phyloP scores from a whole-genome alignment of 1,140 invertebrate genomes.

The Lordiphosa mommai region DNA sequence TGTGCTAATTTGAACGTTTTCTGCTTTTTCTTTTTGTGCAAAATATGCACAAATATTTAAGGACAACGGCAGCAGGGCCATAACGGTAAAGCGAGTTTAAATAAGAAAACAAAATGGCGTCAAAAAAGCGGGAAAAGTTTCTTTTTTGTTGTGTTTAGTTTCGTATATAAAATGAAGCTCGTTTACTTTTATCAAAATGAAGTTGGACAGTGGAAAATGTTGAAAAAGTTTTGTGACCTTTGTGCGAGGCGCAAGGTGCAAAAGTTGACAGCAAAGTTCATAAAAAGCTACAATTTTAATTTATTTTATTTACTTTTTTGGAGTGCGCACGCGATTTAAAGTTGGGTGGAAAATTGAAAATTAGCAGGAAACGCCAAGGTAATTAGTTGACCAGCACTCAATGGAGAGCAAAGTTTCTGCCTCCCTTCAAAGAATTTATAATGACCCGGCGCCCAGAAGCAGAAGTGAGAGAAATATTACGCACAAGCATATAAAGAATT shows the following conservation, averaged over 20 bases:
- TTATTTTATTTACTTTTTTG: conserved; percentile 43
- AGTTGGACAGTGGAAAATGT: conserved; percentile 27
- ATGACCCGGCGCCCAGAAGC: conserved; percentile 39
- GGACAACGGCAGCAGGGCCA: neutral
- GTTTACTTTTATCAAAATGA: conserved; percentile 63
- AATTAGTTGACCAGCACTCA: neutral
- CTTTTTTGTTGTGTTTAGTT: conserved; percentile 34
- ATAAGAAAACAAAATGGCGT: conserved; percentile 65
- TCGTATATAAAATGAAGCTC: conserved; percentile 42
- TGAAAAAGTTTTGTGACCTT: conserved; percentile 58
- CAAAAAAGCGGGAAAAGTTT: conserved; percentile 46
- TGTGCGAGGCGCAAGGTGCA: conserved; percentile 39
- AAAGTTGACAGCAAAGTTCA: conserved; percentile 62
- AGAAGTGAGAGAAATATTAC: conserved; percentile 36
- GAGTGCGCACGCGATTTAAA: conserved; percentile 21
- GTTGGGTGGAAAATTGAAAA: conserved; percentile 19
- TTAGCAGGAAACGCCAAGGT: neutral
- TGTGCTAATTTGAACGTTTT: conserved; percentile 62
- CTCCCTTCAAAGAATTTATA: conserved; percentile 42
- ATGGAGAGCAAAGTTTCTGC: conserved; percentile 13
- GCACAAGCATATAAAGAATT: conserved; percentile 63
- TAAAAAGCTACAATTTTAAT: conserved; percentile 49
- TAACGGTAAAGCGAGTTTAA: conserved; percentile 29
- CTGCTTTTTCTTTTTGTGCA: conserved; percentile 18
- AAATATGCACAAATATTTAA: conserved; percentile 62